Evolutionary conservation across 2,888 invertebrate species (phyloP), one percentile per base, ranked within the genome.

Genomic region (Temnothorax rugatulus): DNA sequence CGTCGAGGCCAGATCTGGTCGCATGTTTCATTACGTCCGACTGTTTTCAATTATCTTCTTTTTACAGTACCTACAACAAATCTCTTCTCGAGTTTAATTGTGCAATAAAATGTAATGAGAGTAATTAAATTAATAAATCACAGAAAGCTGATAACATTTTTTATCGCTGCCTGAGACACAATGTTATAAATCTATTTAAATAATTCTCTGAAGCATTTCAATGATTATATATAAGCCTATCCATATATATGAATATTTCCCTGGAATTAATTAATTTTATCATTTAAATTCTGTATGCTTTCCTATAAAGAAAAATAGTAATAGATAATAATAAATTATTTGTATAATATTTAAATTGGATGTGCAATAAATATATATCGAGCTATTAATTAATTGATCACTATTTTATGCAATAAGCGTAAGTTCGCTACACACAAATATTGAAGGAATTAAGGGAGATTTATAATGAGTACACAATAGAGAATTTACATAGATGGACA

Each of bases 11-110:
- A 89, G 88, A 90, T 83, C 85, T 87, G 86, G 74, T 79, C 73
- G 86, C 82, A 82, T 86, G 84, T 90, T 90, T 90, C 90, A 89
- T 90, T 89, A 82, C 88, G 86, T 81, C 52, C 77, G 74, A 86
- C 74, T 85, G 82, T 87, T 87, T 86, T 83, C 81, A 84, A 86
- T 74, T 29, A 74, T 79, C 50, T 69, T 84, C 52, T 66, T 82
- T 69, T 61, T 38, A 50, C 75, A 69, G 38, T 61, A 71, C n/a
- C n/a, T n/a, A n/a, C 77, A 82, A 50, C 66, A 15, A 15, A 71
- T 63, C 79, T 64, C 77, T 68, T 76, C 73, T 74, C 59, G 44
- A 68, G 13, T 34, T 59, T 38, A 41, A 52, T 52, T 63, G 34
- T 47, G 13, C 13, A 34, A 68, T 79, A 21, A 59, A 79, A 18